A percentile compares a stretch with the other conserved stretches of the same genome.
These are phyloP conservation scores for Cotesia chilonis DNA, from an alignment of 1,140 invertebrate species.

Conservation along the genomic window DNA sequence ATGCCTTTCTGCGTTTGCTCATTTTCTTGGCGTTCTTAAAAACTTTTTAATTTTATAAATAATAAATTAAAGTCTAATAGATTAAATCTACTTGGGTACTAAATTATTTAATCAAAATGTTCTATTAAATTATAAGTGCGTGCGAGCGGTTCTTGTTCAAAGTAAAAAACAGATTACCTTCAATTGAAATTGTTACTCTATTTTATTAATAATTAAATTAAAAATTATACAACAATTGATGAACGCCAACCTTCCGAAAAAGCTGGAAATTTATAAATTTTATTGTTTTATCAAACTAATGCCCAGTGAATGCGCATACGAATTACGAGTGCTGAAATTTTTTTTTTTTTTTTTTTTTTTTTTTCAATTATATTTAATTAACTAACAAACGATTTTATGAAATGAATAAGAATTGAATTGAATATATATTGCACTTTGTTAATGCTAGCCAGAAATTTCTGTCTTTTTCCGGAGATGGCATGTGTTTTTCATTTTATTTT, in stretches of 20 bases:
- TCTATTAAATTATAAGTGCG: constrained; percentile 22
- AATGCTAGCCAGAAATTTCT: constrained; percentile 52
- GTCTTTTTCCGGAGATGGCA: constrained; percentile 63
- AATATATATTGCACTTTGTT: neutral
- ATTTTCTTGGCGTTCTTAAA: constrained; percentile 5
- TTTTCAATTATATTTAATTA: neutral
- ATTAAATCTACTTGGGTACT: constrained; percentile 20
- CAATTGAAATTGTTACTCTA: constrained; percentile 26
- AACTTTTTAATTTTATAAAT: neutral
- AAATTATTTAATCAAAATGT: neutral
- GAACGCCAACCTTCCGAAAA: constrained; percentile 60
- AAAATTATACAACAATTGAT: constrained; percentile 39
- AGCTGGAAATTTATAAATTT: constrained; percentile 58
- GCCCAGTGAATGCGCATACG: no score
- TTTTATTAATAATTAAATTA: constrained; percentile 13
- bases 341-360: no score
- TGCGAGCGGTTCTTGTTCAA: constrained; percentile 22
- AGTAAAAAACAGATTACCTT: no score
- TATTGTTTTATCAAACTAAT: constrained; percentile 45
- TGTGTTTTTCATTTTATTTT: constrained; percentile 55
- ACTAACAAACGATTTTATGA: neutral
- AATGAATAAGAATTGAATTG: neutral
- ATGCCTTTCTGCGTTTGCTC: neutral
- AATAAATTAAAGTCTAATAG: neutral
- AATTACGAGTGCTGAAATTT: no score